Conservation (phyloP, 2,797 vertebrate genomes). For the Rhinoraja longicauda region DNA sequence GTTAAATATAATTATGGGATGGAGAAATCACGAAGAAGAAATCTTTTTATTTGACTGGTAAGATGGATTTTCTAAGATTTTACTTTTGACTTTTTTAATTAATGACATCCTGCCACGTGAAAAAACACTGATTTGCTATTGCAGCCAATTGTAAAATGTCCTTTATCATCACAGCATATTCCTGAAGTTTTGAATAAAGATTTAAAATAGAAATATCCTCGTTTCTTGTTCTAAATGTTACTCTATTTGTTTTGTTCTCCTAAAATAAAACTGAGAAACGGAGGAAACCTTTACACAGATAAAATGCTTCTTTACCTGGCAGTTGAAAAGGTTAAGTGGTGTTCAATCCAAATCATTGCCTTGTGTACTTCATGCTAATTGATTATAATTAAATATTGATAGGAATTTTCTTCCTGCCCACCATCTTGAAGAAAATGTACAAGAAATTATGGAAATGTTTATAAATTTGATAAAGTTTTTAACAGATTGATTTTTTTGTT, state of each 20-base stretch:
- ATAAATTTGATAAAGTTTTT: background rate
- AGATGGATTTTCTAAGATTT: background rate
- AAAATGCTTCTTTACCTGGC: background rate
- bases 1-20: conserved; percentile 76
- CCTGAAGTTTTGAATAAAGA: background rate
- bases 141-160: background rate
- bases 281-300: background rate
- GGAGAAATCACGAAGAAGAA: conserved; percentile 76
- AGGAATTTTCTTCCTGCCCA: background rate
- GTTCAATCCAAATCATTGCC: background rate
- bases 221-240: background rate
- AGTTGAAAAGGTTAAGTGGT: background rate
- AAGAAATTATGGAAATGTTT: background rate
- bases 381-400: background rate
- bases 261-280: background rate
- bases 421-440: background rate
- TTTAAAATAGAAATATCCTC: background rate
- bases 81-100: background rate
- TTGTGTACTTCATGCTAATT: background rate
- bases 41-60: conserved; percentile 89
- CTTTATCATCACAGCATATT: background rate
- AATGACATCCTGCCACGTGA: background rate
- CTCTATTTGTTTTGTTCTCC: background rate
- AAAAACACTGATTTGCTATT: background rate
- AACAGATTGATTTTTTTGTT: no score